Evolutionary conservation across 2,113 vertebrate genomes (phyloP).

Genomic region (Uria lomvia): DNA sequence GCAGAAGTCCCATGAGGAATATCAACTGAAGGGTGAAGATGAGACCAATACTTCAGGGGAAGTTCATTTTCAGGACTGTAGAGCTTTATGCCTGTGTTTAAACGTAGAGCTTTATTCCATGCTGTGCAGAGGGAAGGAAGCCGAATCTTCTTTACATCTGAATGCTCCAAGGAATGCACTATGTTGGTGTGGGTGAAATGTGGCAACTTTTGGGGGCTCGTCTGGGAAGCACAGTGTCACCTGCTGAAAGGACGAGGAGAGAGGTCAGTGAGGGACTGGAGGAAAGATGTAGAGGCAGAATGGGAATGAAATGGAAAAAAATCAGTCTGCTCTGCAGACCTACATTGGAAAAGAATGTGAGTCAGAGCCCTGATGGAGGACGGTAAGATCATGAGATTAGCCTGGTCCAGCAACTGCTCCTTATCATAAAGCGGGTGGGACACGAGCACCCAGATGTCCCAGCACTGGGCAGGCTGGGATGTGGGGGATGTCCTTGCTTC

Average conservation of each 20-base stretch:
- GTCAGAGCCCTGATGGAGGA: background rate
- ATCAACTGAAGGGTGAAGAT: background rate
- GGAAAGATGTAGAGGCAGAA: background rate
- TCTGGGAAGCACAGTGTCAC: rapidly evolving
- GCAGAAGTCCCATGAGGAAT: background rate
- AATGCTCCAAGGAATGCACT: background rate
- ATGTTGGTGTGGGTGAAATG: background rate
- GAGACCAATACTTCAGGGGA: background rate
- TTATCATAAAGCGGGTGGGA: background rate
- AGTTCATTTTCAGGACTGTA: background rate
- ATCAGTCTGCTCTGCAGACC: background rate
- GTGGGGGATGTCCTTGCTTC: background rate
- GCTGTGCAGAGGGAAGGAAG: background rate
- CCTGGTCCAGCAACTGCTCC: background rate
- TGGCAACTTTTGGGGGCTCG: background rate
- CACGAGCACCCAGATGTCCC: background rate
- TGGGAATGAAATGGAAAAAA: background rate
- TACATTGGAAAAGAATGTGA: background rate
- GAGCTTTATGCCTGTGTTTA: background rate
- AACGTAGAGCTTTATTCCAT: background rate
- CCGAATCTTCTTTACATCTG: background rate
- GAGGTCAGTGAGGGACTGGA: background rate
- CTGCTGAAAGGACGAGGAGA: background rate
- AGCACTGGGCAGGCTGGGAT: background rate
- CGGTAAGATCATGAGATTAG: background rate